phyloP scores from a whole-genome alignment of 2,797 vertebrate species.

The Ctenochaetus hawaiiensis region DNA sequence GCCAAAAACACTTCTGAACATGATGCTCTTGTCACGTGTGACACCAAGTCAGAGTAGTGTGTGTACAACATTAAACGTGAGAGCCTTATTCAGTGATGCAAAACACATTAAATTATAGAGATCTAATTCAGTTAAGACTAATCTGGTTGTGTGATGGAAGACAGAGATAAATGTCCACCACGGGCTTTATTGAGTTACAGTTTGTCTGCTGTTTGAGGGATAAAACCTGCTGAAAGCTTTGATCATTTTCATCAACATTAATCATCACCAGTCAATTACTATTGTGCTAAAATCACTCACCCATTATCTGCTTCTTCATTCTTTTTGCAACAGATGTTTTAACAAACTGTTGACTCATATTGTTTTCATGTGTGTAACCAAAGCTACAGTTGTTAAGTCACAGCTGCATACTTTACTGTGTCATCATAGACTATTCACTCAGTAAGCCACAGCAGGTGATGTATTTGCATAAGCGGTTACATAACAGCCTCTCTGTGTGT shows the following conservation, averaged over 20 bases:
- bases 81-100: constrained; percentile 9
- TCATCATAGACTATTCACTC: constrained; percentile 37
- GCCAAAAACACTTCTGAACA: neutral
- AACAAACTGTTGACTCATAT: constrained; percentile 3
- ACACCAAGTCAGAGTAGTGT: constrained; percentile 1
- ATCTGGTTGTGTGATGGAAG: constrained; percentile 21
- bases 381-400: constrained; percentile 12
- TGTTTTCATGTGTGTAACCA: neutral
- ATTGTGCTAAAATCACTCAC: neutral
- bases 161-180: constrained; percentile 34
- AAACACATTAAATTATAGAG: constrained; percentile 53
- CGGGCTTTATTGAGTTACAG: constrained; percentile 47
- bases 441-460: constrained; percentile 64
- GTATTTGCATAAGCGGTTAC: constrained; percentile 61
- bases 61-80: constrained; percentile 9
- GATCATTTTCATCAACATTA: constrained; percentile 23
- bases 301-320: neutral
- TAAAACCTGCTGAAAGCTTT: constrained; percentile 36
- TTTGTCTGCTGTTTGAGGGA: constrained; percentile 14
- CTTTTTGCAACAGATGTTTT: constrained; percentile 10
- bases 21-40: neutral
- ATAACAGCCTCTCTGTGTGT: constrained; percentile 39
- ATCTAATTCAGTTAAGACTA: constrained; percentile 45
- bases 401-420: constrained; percentile 28
- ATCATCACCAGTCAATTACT: constrained; percentile 36